These are phyloP conservation scores for Scaptomyza parva DNA, from an alignment of 2,888 invertebrate genomes.

Conservation along the genomic window DNA sequence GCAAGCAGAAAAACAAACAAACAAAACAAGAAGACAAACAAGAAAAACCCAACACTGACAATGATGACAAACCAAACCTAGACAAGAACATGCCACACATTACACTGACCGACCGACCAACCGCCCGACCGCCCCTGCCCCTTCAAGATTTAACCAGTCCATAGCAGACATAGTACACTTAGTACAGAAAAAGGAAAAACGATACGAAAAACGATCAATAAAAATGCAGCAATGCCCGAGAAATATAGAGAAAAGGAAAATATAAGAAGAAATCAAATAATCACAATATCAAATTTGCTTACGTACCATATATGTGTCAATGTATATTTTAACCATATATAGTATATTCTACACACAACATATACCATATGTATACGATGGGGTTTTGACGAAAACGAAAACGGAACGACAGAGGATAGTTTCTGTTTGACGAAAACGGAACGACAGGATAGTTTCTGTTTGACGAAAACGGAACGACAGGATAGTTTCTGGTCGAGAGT, in stretches of 20 bases:
- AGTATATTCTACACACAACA: constrained; percentile 24
- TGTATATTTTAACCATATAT: constrained; percentile 17
- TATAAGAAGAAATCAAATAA: too few relatives aligned
- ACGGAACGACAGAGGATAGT: not conserved
- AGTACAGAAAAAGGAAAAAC: not conserved
- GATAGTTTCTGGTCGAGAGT: too few relatives aligned
- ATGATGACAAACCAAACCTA: too few relatives aligned
- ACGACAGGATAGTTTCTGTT: too few relatives aligned
- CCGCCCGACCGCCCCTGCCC: too few relatives aligned
- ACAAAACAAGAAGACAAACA: constrained; percentile 6
- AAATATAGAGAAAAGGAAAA: constrained; percentile 14
- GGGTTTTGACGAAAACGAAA: not conserved
- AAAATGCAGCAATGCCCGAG: not conserved
- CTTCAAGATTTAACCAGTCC: constrained; percentile 3
- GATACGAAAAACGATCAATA: constrained; percentile 9
- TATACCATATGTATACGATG: constrained; percentile 25
- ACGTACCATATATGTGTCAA: constrained; percentile 15
- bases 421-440: too few relatives aligned
- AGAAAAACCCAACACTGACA: too few relatives aligned
- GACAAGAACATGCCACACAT: too few relatives aligned
- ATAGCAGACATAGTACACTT: too few relatives aligned
- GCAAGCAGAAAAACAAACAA: constrained; percentile 40
- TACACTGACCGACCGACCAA: too few relatives aligned
- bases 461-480: too few relatives aligned
- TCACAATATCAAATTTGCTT: constrained; percentile 16